Percentiles rank a stretch among this genome's conserved stretches.
Evolutionary conservation across 2,113 vertebrate genomes (phyloP).

Genomic region (Plecturocebus donacophilus): DNA sequence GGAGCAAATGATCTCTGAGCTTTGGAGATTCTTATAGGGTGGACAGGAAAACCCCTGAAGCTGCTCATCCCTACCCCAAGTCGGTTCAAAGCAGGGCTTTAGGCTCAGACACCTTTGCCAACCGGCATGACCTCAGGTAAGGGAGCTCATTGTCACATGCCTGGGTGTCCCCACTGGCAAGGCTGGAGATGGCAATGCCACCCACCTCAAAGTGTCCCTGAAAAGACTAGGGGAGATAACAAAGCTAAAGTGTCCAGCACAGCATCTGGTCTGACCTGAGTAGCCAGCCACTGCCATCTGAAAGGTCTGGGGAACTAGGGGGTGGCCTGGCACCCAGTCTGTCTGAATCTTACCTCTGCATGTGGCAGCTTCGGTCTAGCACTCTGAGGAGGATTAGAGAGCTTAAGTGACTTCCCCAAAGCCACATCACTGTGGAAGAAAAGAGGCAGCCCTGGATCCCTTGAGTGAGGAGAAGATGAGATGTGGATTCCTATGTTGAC

Average conservation of each 20-base stretch:
- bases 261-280: not conserved
- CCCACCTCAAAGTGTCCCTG: not conserved
- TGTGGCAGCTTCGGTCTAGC: not conserved
- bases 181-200: not conserved
- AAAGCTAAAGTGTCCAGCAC: not conserved
- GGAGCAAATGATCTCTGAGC: not conserved
- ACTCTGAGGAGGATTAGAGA: not conserved
- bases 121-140: not conserved
- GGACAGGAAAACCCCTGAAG: not conserved
- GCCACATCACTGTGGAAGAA: not conserved
- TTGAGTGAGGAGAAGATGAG: not conserved
- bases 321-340: not conserved
- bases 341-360: not conserved
- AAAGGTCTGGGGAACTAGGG: not conserved
- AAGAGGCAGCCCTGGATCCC: not conserved
- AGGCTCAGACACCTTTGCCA: not conserved
- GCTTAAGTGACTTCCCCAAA: not conserved
- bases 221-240: not conserved
- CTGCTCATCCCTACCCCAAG: not conserved
- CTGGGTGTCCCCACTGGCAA: not conserved
- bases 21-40: not conserved
- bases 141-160: not conserved
- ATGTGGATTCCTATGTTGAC: not conserved
- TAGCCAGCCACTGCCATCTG: not conserved
- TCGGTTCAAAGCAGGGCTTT: not conserved